Percentiles rank a stretch among this genome's conserved stretches.
Evolutionary conservation across 2,113 vertebrate genomes (phyloP).

Genomic region (Python bivittatus): DNA sequence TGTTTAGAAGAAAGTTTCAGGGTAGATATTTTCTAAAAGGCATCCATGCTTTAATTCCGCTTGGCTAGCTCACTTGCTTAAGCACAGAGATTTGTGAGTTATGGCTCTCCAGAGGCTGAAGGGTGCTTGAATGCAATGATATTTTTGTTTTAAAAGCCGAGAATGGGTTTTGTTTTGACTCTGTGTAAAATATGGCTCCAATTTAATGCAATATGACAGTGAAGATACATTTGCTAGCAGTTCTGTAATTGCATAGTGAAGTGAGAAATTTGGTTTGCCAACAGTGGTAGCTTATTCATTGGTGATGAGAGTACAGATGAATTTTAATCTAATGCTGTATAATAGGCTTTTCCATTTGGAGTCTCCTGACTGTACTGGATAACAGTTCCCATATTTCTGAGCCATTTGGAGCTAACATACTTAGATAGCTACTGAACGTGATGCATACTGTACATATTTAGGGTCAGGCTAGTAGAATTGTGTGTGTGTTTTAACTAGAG

Average conservation of each 20-base stretch:
- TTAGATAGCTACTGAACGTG: neutral
- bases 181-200: slow-evolving; percentile 35
- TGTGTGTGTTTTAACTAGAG: neutral
- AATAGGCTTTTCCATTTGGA: neutral
- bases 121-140: slow-evolving; percentile 12
- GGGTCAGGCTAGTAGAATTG: neutral
- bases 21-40: neutral
- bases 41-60: neutral
- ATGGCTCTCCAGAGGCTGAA: neutral
- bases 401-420: neutral
- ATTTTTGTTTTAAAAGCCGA: slow-evolving; percentile 41
- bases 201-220: slow-evolving; percentile 37
- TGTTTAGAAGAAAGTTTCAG: neutral
- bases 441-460: neutral
- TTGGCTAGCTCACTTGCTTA: slow-evolving; percentile 21
- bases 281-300: neutral
- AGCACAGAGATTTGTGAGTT: neutral
- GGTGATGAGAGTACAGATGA: neutral
- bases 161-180: slow-evolving; percentile 18
- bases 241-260: slow-evolving; percentile 13
- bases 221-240: neutral
- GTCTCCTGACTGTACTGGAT: neutral
- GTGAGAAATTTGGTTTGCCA: slow-evolving; percentile 2
- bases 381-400: neutral
- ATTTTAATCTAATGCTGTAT: slow-evolving; percentile 9